phyloP scores from a whole-genome alignment of 2,113 vertebrate genomes.

The Sarotherodon lohbergeri region DNA sequence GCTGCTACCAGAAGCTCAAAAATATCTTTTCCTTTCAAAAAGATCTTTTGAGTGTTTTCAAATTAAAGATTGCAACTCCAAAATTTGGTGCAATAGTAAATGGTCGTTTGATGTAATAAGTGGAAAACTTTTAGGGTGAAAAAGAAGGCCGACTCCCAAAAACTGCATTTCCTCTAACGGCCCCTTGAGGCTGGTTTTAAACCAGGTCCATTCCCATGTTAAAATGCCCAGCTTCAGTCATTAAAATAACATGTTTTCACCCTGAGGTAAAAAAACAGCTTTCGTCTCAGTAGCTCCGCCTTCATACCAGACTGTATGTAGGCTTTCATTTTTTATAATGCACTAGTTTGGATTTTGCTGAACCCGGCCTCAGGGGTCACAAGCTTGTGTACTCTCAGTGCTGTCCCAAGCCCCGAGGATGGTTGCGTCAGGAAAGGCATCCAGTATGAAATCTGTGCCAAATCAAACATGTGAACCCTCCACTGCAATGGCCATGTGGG shows the following conservation, averaged over 20 bases:
- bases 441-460: not conserved
- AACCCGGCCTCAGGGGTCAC: not conserved
- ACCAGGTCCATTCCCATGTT: not conserved
- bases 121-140: not conserved
- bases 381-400: not conserved
- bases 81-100: not conserved
- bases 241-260: not conserved
- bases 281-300: not conserved
- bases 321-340: not conserved
- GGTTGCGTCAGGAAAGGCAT: not conserved
- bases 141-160: not conserved
- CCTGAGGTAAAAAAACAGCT: not conserved
- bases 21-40: slow-evolving; percentile 22
- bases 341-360: not conserved
- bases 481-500: not conserved
- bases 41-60: not conserved
- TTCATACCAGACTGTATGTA: not conserved
- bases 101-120: not conserved
- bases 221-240: not conserved
- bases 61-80: slow-evolving; percentile 20
- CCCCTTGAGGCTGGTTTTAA: not conserved
- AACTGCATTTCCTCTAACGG: not conserved
- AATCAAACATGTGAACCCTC: not conserved
- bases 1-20: slow-evolving; percentile 32
- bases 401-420: not conserved